These are phyloP conservation scores for Caerostris darwini DNA, from an alignment of 1,140 invertebrate genomes.

Conservation along the genomic window DNA sequence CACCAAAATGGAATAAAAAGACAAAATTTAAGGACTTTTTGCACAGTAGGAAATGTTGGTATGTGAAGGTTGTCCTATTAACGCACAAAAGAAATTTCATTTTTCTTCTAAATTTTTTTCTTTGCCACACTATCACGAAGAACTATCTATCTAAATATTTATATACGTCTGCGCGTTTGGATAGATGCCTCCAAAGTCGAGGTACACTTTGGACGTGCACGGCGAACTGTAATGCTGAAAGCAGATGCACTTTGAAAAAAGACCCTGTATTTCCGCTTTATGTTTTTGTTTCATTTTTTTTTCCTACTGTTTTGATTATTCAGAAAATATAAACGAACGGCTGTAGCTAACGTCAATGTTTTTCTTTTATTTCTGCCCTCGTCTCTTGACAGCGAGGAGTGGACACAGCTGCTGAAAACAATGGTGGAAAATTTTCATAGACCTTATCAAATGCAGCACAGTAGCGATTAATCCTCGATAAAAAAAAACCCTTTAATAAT, in stretches of 20 bases:
- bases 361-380: not conserved
- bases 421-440: too few relatives aligned
- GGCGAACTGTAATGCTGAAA: conserved; percentile 35
- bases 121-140: not conserved
- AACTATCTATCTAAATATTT: conserved; percentile 23
- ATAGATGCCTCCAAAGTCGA: conserved; percentile 17
- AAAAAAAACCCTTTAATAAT: too few relatives aligned
- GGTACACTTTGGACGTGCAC: not conserved
- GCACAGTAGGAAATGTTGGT: conserved; percentile 27
- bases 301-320: not conserved
- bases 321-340: conserved; percentile 1
- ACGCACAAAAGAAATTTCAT: conserved; percentile 66
- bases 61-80: conserved; percentile 63
- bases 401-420: too few relatives aligned
- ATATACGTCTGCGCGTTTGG: not conserved
- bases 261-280: not conserved
- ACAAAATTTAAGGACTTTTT: conserved; percentile 5
- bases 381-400: too few relatives aligned
- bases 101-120: conserved; percentile 37
- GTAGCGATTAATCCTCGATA: too few relatives aligned
- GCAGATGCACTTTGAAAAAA: conserved; percentile 63
- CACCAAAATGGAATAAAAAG: conserved; percentile 29
- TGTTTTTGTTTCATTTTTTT: not conserved
- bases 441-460: too few relatives aligned
- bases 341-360: not conserved